Percentiles rank a stretch among this genome's conserved stretches.
Conservation (phyloP, 1,140 invertebrate species). For the Drosophila persimilis region DNA sequence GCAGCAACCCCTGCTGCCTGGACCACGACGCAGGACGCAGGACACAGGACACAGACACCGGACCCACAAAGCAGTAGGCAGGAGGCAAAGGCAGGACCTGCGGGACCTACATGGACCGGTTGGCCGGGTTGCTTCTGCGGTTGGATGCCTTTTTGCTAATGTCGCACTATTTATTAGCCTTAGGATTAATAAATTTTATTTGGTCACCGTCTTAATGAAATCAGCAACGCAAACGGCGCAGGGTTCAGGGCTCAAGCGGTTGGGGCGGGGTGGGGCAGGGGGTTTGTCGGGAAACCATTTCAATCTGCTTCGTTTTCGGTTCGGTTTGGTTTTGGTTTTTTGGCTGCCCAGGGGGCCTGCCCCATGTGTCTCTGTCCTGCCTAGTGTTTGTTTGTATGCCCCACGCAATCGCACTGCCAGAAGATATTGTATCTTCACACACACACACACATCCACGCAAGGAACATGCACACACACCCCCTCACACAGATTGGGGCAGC, state of each 20-base stretch:
- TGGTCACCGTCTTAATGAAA: conserved; percentile 81
- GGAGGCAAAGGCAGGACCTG: background rate
- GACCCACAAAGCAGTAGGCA: background rate
- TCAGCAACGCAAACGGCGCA: conserved; percentile 55
- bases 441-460: conserved; percentile 20
- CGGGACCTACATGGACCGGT: conserved; percentile 40
- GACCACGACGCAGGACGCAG: conserved; percentile 4
- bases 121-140: conserved; percentile 42
- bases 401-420: conserved; percentile 66
- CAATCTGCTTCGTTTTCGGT: conserved; percentile 21
- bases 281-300: conserved; percentile 26
- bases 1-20: conserved; percentile 11
- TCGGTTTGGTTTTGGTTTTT: conserved; percentile 23
- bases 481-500: conserved; percentile 14
- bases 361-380: conserved; percentile 41
- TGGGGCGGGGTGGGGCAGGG: background rate
- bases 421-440: conserved; percentile 72
- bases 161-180: conserved; percentile 81
- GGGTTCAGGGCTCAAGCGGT: conserved; percentile 1
- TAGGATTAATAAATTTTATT: conserved; percentile 82
- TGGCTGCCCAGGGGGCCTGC: conserved; percentile 38
- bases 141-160: conserved; percentile 63
- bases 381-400: conserved; percentile 58
- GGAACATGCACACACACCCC: conserved; percentile 18
- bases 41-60: background rate